Percentiles rank a stretch among this genome's conserved stretches.
Conservation (phyloP, 2,888 invertebrate genomes). For the Griposia aprilina region DNA sequence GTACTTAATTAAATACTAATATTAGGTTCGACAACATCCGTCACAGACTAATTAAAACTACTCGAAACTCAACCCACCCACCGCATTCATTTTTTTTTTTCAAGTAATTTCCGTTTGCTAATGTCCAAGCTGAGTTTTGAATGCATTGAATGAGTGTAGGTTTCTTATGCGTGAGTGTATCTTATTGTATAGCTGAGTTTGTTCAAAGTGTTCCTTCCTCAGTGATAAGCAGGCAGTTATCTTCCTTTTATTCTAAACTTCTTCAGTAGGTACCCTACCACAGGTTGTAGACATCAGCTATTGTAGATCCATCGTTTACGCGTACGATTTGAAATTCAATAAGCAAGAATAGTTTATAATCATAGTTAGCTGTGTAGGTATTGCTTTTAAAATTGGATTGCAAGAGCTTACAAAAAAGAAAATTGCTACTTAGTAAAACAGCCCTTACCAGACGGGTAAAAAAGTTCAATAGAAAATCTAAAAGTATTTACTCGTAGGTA, state of each 20-base stretch:
- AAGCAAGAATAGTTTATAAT: not conserved
- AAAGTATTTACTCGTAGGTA: not conserved
- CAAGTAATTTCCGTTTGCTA: too few species aligned
- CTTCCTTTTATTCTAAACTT: not conserved
- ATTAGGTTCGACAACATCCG: too few species aligned
- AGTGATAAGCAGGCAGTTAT: not conserved
- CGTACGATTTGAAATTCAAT: slow-evolving; percentile 10
- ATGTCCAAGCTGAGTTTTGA: too few species aligned
- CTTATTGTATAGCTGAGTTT: too few species aligned
- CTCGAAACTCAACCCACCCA: too few species aligned
- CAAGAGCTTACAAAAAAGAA: not conserved
- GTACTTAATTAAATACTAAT: too few species aligned
- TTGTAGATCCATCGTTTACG: slow-evolving; percentile 7
- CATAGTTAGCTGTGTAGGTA: not conserved
- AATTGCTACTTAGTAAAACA: slow-evolving; percentile 22
- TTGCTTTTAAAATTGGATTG: not conserved
- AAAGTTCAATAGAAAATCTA: slow-evolving; percentile 24
- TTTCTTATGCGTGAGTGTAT: too few species aligned
- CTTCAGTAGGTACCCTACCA: not conserved
- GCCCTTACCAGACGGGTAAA: not conserved
- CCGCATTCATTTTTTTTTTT: too few species aligned
- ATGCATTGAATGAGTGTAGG: too few species aligned
- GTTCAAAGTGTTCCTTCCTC: too few species aligned
- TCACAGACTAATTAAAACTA: too few species aligned
- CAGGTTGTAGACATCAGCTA: not conserved